A percentile compares a stretch with the other conserved stretches of the same genome.
phyloP scores from a whole-genome alignment of 2,797 vertebrate species.

The Anisognathus igniventris region DNA sequence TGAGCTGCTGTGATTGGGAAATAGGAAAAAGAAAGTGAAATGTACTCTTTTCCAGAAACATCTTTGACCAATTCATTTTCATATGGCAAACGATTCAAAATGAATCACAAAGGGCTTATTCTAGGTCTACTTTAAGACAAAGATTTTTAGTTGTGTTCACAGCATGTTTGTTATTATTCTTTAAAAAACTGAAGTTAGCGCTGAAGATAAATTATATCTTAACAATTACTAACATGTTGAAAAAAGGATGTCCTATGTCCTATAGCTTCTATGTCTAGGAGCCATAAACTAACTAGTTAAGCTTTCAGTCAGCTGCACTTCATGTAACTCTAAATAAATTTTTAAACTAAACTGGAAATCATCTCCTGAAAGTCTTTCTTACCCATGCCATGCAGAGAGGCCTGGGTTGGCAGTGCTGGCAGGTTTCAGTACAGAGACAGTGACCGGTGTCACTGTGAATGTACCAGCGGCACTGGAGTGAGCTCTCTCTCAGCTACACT shows the following conservation, averaged over 20 bases:
- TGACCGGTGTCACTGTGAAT: not conserved
- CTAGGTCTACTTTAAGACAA: not conserved
- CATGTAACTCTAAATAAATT: not conserved
- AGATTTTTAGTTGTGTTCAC: not conserved
- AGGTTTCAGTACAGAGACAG: not conserved
- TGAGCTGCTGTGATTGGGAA: not conserved
- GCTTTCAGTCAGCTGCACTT: not conserved
- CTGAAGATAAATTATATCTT: not conserved
- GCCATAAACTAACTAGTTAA: not conserved
- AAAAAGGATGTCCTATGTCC: too few species aligned
- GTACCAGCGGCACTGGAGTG: not conserved
- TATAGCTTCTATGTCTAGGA: not conserved
- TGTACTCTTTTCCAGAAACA: not conserved
- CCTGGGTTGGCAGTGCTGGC: not conserved
- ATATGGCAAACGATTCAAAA: not conserved
- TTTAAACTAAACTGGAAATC: not conserved
- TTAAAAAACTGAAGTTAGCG: not conserved
- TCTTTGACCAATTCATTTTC: not conserved
- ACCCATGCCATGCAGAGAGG: fast-evolving
- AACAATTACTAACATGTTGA: not conserved
- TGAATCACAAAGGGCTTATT: not conserved
- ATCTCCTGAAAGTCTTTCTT: not conserved
- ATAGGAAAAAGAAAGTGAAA: not conserved
- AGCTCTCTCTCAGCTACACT: not conserved
- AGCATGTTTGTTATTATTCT: not conserved